Conservation (phyloP, 2,113 vertebrate genomes). For the Dipodomys spectabilis region DNA sequence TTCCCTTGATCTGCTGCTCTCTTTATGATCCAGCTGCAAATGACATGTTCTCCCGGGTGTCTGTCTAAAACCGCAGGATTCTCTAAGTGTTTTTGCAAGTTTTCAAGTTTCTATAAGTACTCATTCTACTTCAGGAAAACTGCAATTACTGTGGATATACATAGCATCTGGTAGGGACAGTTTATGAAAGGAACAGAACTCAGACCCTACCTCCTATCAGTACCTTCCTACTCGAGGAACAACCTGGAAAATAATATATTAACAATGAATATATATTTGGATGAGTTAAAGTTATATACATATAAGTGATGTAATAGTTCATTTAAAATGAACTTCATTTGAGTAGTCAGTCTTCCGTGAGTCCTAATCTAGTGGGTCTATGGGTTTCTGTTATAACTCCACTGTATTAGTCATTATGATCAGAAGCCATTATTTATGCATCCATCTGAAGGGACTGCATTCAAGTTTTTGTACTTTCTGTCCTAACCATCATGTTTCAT, state of each 20-base stretch:
- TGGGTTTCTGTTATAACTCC: neutral
- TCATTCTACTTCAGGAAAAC: slow-evolving; percentile 34
- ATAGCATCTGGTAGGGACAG: neutral
- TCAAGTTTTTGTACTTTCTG: neutral
- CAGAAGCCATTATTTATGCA: neutral
- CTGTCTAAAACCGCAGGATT: neutral
- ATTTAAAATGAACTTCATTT: neutral
- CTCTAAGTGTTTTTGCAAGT: neutral
- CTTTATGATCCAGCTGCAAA: neutral
- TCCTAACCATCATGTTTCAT: neutral
- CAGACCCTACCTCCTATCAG: neutral
- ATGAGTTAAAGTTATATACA: neutral
- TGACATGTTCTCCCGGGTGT: neutral
- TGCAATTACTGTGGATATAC: neutral
- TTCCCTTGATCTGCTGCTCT: neutral
- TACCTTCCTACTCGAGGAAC: neutral
- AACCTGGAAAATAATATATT: neutral
- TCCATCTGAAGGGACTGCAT: neutral
- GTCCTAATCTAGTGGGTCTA: neutral
- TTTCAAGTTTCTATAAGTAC: slow-evolving; percentile 7
- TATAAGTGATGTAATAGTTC: neutral
- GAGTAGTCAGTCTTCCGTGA: neutral
- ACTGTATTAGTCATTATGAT: neutral
- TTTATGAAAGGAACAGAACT: slow-evolving; percentile 28
- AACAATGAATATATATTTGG: neutral